These are phyloP conservation scores for Mus spretus DNA, from an alignment of 2,797 vertebrate genomes.

Conservation along the genomic window DNA sequence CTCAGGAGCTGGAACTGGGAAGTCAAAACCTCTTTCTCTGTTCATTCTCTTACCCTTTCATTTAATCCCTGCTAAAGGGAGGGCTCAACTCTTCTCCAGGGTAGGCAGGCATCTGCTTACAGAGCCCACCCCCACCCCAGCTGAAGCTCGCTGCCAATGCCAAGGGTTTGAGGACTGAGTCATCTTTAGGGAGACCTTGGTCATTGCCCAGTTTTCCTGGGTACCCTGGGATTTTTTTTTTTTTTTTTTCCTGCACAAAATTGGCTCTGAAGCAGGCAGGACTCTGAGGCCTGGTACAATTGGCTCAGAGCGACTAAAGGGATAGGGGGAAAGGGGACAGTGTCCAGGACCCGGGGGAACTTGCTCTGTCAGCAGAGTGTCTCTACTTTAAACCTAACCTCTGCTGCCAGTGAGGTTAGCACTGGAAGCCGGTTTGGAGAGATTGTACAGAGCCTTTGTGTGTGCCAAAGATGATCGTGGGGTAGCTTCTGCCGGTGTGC, in stretches of 20 bases:
- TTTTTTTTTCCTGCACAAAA: conserved; percentile 27
- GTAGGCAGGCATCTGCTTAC: background rate
- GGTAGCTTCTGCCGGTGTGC: background rate
- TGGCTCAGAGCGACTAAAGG: background rate
- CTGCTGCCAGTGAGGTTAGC: background rate
- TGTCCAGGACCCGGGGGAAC: background rate
- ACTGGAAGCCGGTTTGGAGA: background rate
- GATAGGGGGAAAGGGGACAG: background rate
- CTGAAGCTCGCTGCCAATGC: background rate
- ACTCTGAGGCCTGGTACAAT: background rate
- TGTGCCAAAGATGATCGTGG: background rate
- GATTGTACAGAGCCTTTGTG: background rate
- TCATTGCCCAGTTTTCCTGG: background rate
- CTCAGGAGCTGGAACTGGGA: background rate
- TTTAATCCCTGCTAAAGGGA: background rate
- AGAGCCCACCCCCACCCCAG: conserved; percentile 3
- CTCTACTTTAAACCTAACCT: background rate
- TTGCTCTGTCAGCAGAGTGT: background rate
- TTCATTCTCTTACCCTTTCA: background rate
- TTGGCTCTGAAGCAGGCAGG: background rate
- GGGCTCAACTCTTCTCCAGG: background rate
- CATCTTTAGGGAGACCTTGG: conserved; percentile 2
- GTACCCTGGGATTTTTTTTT: background rate
- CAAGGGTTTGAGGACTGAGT: conserved; percentile 31
- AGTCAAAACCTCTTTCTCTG: background rate